Percentiles rank a stretch among this genome's conserved stretches.
These are phyloP conservation scores for Volucella bombylans DNA, from an alignment of 2,888 invertebrate genomes.

Conservation along the genomic window DNA sequence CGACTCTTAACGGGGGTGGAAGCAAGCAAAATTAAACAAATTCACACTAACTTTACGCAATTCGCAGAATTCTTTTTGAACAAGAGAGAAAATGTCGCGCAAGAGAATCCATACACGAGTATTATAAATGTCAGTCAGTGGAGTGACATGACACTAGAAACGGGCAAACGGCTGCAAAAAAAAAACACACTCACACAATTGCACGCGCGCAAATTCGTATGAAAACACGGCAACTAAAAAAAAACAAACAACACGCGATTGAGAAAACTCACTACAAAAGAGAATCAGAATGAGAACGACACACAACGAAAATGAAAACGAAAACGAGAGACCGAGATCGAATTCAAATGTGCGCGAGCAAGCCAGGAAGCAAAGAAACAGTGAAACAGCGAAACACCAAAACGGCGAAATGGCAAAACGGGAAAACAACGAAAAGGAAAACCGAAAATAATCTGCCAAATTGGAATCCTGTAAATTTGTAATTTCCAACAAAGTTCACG, in stretches of 20 bases:
- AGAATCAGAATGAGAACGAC: too few relatives aligned
- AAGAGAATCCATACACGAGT: constrained; percentile 45
- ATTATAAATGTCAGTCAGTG: constrained; percentile 52
- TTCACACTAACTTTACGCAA: constrained; percentile 68
- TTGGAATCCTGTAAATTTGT: constrained; percentile 47
- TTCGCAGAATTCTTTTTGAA: constrained; percentile 56
- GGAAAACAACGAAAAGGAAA: constrained; percentile 37
- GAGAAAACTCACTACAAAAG: background rate
- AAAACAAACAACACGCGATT: background rate
- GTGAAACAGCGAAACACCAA: constrained; percentile 15
- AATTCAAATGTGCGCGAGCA: background rate
- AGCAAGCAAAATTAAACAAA: constrained; percentile 28
- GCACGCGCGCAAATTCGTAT: background rate
- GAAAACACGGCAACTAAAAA: background rate
- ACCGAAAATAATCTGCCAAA: constrained; percentile 32
- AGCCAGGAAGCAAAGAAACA: constrained; percentile 5
- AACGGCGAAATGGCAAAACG: constrained; percentile 36
- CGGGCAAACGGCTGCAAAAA: too few relatives aligned
- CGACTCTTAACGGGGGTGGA: constrained; percentile 34
- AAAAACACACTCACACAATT: too few relatives aligned
- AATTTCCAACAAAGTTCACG: constrained; percentile 19
- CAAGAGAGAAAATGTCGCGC: constrained; percentile 17
- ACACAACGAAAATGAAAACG: too few relatives aligned
- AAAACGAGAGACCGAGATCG: background rate
- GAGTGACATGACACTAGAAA: constrained; percentile 30